Base-by-base conservation (phyloP, 2,113 vertebrate genomes). In the Heteronetta atricapilla region DNA sequence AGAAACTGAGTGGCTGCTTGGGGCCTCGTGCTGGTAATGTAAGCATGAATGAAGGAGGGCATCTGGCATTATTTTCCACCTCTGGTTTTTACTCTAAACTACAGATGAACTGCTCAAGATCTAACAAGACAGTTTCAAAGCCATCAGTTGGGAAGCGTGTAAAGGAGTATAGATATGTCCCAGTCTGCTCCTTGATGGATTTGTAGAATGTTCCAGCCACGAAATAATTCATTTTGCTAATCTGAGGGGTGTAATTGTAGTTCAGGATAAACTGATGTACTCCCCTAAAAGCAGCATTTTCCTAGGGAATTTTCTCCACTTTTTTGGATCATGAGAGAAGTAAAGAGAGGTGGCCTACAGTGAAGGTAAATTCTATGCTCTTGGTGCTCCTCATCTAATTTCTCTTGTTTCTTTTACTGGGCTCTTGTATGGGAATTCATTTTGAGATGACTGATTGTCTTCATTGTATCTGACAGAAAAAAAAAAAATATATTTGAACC, bases 91-190 rank as follows among this genome's bases (percentile, higher is more conserved):
- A 34, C 28, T 38, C 1, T 53, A 67, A 63, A 74, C 38, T 68
- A 38, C 22, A 42, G 29, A 20, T 58, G n/a, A 82, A n/a, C 5
- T 31, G 36, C 33, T 62, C 0, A 4, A 42, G 26, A 48, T 79
- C 52, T 29, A 52, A 74, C 44, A 10, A 8, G 16, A 17, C 29
- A 34, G 20, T 84, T 87, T 70, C 50, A 82, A 70, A 69, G 36
- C 33, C 6, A 0, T 46, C 40, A 6, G 2, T 23, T 13, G 5
- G 8, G 67, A 68, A 76, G 6, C 2, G 5, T 80, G 36, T 48
- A 67, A 73, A 94, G 10, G 50, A 81, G 31, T 62, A 6, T 15
- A 60, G 63, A 42, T 6, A n/a, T 64, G 31, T 77, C 23, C 46
- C 1, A 1, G 34, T 42, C 23, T 77, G 31, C 13, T 36, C 38